A percentile compares a stretch with the other conserved stretches of the same genome.
Conservation (phyloP, 2,113 vertebrate genomes). For the Corapipo altera region DNA sequence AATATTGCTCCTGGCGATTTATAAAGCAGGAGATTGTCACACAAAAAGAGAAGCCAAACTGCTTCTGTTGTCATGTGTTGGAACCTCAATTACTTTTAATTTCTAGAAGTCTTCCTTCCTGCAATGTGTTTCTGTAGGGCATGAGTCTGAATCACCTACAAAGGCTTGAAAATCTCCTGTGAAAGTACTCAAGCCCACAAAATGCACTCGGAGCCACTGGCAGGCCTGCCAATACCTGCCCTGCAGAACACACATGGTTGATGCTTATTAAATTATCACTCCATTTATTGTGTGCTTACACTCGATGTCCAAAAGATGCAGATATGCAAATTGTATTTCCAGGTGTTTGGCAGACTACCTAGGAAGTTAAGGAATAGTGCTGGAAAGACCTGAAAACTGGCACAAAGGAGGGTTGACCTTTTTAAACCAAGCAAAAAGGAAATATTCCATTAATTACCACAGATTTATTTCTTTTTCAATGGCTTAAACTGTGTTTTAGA, state of each 20-base stretch:
- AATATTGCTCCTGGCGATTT: slow-evolving; percentile 33
- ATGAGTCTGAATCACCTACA: not conserved
- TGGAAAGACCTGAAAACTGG: slow-evolving; percentile 5
- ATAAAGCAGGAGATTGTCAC: not conserved
- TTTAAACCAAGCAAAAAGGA: slow-evolving; percentile 17
- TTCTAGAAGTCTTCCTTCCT: slow-evolving; percentile 47
- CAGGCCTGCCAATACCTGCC: not conserved
- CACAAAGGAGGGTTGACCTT: not conserved
- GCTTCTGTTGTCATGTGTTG: slow-evolving; percentile 10
- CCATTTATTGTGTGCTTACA: not conserved
- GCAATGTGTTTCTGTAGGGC: not conserved
- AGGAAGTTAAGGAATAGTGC: not conserved
- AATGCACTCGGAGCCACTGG: not conserved
- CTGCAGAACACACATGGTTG: not conserved
- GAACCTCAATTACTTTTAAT: slow-evolving; percentile 40
- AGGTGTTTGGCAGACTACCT: slow-evolving; percentile 11
- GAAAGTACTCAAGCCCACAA: not conserved
- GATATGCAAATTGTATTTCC: slow-evolving; percentile 4
- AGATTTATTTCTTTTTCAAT: not conserved
- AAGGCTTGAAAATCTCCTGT: not conserved
- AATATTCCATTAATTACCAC: not conserved
- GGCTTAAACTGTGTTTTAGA: not conserved
- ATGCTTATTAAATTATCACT: slow-evolving; percentile 30
- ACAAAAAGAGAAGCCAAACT: slow-evolving; percentile 36
- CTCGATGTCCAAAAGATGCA: not conserved